Evolutionary conservation across 2,888 invertebrate species (phyloP).

Genomic region (Chesias legatella): DNA sequence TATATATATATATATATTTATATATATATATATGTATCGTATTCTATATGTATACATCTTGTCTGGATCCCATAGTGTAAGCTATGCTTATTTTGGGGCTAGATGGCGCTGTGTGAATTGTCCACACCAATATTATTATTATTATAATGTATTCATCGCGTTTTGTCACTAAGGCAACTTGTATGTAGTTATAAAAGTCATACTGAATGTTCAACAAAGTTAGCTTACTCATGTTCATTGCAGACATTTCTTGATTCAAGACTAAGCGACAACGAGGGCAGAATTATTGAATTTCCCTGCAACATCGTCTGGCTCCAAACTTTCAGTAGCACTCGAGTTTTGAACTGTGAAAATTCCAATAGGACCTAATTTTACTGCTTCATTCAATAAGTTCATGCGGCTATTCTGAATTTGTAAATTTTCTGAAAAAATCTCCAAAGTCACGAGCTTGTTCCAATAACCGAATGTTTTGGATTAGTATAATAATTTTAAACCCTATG

Average conservation of each 20-base stretch:
- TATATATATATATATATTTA: too few relatives aligned
- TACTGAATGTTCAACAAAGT: neutral
- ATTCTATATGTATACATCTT: too few relatives aligned
- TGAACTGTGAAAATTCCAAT: conserved; percentile 47
- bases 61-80: too few relatives aligned
- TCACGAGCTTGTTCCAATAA: conserved; percentile 38
- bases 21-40: too few relatives aligned
- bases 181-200: neutral
- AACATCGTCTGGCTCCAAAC: conserved; percentile 31
- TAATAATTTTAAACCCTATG: neutral
- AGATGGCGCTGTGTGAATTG: too few relatives aligned
- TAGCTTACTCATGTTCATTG: conserved; percentile 35
- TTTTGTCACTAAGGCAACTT: neutral
- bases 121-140: too few relatives aligned
- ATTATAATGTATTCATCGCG: too few relatives aligned
- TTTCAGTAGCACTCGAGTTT: conserved; percentile 25
- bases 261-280: conserved; percentile 39
- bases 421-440: conserved; percentile 32
- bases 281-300: conserved; percentile 35
- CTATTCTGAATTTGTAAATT: conserved; percentile 37
- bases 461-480: conserved; percentile 37
- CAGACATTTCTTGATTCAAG: conserved; percentile 40
- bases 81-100: too few relatives aligned
- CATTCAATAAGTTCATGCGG: conserved; percentile 36
- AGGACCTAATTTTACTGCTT: conserved; percentile 37